These are phyloP conservation scores for Spinus pinus DNA, from an alignment of 2,797 vertebrate genomes.

Conservation along the genomic window DNA sequence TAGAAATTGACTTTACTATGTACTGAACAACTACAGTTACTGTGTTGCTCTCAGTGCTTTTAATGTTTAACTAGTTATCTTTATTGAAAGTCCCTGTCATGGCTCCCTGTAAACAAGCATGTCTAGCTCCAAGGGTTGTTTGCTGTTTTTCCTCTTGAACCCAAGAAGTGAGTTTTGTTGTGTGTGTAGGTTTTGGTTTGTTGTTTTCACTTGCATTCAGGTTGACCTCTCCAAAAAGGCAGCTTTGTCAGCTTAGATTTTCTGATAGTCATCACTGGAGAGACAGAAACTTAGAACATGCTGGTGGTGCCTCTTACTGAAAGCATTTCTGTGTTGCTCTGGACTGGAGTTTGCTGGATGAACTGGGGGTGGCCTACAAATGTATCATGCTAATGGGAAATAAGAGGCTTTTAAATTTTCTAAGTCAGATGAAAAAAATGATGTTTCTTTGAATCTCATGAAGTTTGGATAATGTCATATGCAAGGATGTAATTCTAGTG, in stretches of 20 bases:
- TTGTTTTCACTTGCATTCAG: neutral
- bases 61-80: neutral
- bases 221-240: neutral
- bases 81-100: neutral
- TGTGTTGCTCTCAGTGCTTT: neutral
- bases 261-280: neutral
- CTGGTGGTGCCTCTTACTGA: neutral
- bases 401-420: neutral
- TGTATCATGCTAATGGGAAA: neutral
- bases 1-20: neutral
- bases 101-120: neutral
- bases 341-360: neutral
- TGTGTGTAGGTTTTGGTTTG: neutral
- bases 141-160: neutral
- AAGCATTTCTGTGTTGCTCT: neutral
- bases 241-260: conserved; percentile 1
- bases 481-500: neutral
- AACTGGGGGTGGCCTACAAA: neutral
- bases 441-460: neutral
- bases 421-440: neutral
- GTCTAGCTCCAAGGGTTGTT: neutral
- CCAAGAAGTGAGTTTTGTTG: neutral
- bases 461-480: neutral
- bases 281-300: neutral
- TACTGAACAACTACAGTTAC: neutral